These are phyloP conservation scores for Drosophila picticornis DNA, from an alignment of 2,888 invertebrate species.

Conservation along the genomic window DNA sequence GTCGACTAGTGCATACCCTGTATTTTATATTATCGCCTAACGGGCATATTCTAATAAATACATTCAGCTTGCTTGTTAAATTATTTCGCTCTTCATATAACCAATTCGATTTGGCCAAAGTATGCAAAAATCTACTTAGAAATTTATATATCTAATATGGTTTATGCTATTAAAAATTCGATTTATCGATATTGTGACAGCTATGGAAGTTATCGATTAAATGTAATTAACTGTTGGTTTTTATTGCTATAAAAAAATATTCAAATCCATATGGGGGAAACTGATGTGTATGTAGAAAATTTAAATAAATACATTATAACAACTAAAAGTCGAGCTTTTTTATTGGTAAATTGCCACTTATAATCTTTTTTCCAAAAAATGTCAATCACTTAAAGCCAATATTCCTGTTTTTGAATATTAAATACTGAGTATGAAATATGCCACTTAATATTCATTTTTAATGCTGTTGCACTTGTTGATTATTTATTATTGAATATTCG, in stretches of 20 bases:
- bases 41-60: neutral
- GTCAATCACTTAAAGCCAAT: neutral
- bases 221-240: neutral
- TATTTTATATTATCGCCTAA: neutral
- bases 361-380: neutral
- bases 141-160: neutral
- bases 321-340: neutral
- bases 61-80: neutral
- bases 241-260: neutral
- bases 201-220: neutral
- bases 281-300: neutral
- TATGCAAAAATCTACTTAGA: neutral
- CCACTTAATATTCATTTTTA: slow-evolving; percentile 20
- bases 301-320: neutral
- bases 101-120: too few species aligned
- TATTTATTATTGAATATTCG: slow-evolving; percentile 18
- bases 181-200: neutral
- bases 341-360: neutral
- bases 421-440: slow-evolving; percentile 25
- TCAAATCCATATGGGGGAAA: neutral
- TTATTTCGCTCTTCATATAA: neutral
- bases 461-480: slow-evolving; percentile 12
- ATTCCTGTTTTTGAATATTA: neutral
- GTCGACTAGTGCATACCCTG: neutral
- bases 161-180: neutral